phyloP scores from a whole-genome alignment of 2,888 invertebrate genomes.

The Cremastinae sp. region DNA sequence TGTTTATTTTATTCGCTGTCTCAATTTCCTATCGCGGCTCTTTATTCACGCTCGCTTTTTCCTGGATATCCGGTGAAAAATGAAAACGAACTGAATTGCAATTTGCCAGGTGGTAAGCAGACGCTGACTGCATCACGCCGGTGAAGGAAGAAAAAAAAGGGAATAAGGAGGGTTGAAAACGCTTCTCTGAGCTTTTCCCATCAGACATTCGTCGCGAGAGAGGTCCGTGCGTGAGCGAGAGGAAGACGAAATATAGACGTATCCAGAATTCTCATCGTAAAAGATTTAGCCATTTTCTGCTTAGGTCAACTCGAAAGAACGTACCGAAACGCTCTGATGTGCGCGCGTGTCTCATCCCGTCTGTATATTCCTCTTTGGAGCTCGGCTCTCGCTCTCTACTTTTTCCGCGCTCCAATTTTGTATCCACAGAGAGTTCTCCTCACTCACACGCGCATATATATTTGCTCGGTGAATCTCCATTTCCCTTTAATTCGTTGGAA shows the following conservation, averaged over 20 bases:
- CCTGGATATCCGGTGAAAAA: slow-evolving; percentile 21
- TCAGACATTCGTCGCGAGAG: slow-evolving; percentile 47
- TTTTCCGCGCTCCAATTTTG: neutral
- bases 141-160: slow-evolving; percentile 13
- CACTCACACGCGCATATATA: slow-evolving; percentile 13
- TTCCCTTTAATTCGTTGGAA: slow-evolving; percentile 65
- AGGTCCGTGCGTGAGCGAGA: slow-evolving; percentile 7
- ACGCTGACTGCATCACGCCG: slow-evolving; percentile 14
- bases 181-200: slow-evolving; percentile 52
- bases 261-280: slow-evolving; percentile 60
- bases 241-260: slow-evolving; percentile 10
- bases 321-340: slow-evolving; percentile 55
- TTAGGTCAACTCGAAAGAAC: slow-evolving; percentile 71
- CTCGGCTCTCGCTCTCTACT: slow-evolving; percentile 17
- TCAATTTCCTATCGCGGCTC: slow-evolving; percentile 4
- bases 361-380: slow-evolving; percentile 38
- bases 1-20: neutral
- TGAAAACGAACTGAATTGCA: slow-evolving; percentile 64
- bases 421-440: slow-evolving; percentile 17
- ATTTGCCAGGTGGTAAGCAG: slow-evolving; percentile 67
- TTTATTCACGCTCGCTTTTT: slow-evolving; percentile 27
- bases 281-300: slow-evolving; percentile 71
- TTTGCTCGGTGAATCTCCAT: slow-evolving; percentile 60
- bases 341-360: slow-evolving; percentile 42
- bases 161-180: slow-evolving; percentile 19